Base-by-base conservation (phyloP, 1,140 invertebrate species). In the Zaprionus inermis region DNA sequence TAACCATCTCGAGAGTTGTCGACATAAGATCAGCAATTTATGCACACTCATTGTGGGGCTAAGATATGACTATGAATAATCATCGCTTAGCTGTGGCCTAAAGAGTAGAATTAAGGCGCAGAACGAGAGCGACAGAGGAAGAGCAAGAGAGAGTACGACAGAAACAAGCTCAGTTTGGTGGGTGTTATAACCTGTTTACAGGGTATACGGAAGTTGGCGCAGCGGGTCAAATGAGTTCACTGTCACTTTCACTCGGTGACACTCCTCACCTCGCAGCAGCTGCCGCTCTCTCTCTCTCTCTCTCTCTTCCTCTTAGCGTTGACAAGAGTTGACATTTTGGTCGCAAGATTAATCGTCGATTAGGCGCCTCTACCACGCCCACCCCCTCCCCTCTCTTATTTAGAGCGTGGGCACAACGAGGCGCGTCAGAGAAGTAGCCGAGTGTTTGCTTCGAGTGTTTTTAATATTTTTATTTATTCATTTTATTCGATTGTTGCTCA, bases 211-310 rank as follows among this genome's bases (percentile, higher is more conserved):
- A 73, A 69, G 64, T 32, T 16, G 59, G 14, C 51, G 18, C 30
- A 41, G 32, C 71, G 67, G 89, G 83, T 91, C 83, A 91, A 64
- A 75, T 34, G 75, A 85, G 88, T 91, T 91, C 89, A 91, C 88
- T 89, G 80, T 82, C 83, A 79, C 82, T 85, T 86, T 85, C 82
- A 85, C 82, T 82, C 54, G 63, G n/a, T 60, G 32, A 52, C 57
- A 14, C 49, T 16, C 60, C 14, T 7, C 28, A 14, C 24, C 56
- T 18, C 22, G n/a, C 10, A 44, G 38, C 38, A 7, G 38, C 38
- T 34, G 34, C 11, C n/a, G 38, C 38, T 16, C 14, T 44, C n/a
- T 16, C 52, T 30, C 22, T 22, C 30, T 44, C 41, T 16, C 4
- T 20, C 24, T 24, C 18, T 24, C 55, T 36, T 30, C 34, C 28